Base-by-base conservation (phyloP, 2,888 invertebrate genomes). In the Coenonympha arcania region DNA sequence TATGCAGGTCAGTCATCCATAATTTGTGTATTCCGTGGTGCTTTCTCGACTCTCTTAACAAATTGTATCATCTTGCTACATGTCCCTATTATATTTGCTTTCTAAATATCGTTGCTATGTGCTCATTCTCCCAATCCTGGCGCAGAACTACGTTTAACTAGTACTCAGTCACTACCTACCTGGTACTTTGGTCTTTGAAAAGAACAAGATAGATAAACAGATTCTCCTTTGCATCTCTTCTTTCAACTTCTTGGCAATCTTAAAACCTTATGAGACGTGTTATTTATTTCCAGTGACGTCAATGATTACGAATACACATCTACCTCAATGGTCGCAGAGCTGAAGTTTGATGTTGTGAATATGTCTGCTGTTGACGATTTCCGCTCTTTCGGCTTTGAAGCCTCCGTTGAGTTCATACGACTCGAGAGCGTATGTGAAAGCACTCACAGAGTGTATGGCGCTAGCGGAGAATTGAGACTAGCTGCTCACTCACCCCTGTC, bases 311-410 rank as follows among this genome's bases (percentile, higher is more conserved):
- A 92, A 59, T 92, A 93, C 70, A 90, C 91, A 28, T 95, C 95
- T 6, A 89, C 91, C 9, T 89, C 93, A 44, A 90, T 91, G 59
- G 89, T 93, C 26, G 90, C 94, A 9, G 95, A 95, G 71, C 87
- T 96, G 28, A 91, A 92, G 64, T 95, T 96, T 67, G 91, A 92
- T 59, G 92, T 95, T 11, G 88, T 90, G 49, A 91, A 92, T 62
- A 95, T 97, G 96, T 90, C 92, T 55, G 90, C 95, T 1, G 84
- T 92, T 13, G 95, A 96, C 67, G 94, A 96, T 85, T 95, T 94
- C 71, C 90, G 93, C 51, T 91, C 92, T 40, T 89, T 95, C 59
- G 92, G 92, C 68, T 94, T 96, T 74, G 94, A 95, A 73, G 95
- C 93, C 4, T 90, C 90, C 33, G 95, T 93, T 76, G 94, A 94